Base-by-base conservation (phyloP, 1,140 invertebrate species). In the Drosophila mauritiana region DNA sequence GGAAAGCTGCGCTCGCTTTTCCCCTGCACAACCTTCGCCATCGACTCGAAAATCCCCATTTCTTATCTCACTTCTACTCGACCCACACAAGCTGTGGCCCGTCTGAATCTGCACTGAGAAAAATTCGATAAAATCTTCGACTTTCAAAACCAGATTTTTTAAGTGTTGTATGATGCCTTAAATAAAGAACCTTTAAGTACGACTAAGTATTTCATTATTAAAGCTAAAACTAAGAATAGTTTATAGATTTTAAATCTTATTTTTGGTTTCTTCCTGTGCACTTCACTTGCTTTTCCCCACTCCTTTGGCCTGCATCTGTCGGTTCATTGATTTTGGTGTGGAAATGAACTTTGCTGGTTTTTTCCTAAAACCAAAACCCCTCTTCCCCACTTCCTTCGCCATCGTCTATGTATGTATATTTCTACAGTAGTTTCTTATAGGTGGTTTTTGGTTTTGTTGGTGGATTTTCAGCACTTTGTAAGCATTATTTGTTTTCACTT, bases 281-380 rank as follows among this genome's bases (percentile, higher is more conserved):
- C 3, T 36, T 43, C 6, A 40, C 17, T 36, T n/a, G 11, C 8
- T 34, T 49, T 46, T 36, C n/a, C 27, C 13, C 22, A 17, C 8
- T 10, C 15, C 25, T n/a, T 2, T 70, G 45, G 43, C 42, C 57
- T 81, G 69, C 53, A 73, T 86, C 63, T 86, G 82, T 73, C 79
- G 82, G 83, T 79, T 86, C 83, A 86, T 86, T 86, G 82, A 88
- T 86, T 86, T 88, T 88, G 82, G 82, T 88, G 82, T 86, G 83
- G 75, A 86, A 86, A 86, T 86, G 79, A 86, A 86, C 82, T 88
- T 83, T 86, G 69, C 74, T 79, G 69, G 64, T 64, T 79, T 78
- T 69, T 80, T 72, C 25, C 74, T 57, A 52, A 49, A 48, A 34
- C 61, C 59, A 59, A 39, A 39, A 6, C 13, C 25, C 59, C 34